A percentile compares a stretch with the other conserved stretches of the same genome.
Conservation (phyloP, 1,140 invertebrate genomes). For the Bacillus rossius region DNA sequence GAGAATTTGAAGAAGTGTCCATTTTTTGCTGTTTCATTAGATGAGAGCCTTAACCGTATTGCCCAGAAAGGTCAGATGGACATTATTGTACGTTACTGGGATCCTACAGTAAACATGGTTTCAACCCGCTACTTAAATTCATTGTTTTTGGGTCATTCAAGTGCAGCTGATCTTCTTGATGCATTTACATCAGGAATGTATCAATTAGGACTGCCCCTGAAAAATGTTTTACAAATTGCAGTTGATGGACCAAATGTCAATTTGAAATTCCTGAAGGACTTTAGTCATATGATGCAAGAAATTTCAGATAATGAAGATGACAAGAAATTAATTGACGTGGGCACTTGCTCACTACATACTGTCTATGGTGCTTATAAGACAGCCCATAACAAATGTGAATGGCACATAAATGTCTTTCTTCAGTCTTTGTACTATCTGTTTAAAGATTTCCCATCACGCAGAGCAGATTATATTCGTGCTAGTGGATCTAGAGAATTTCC, state of each 20-base stretch:
- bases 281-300: no score
- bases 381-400: constrained; percentile 17
- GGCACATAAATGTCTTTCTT: constrained; percentile 14
- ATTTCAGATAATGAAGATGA: background rate
- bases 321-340: constrained; percentile 16
- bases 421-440: constrained; percentile 15
- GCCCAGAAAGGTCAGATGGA: constrained; percentile 15
- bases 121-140: constrained; percentile 20
- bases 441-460: constrained; percentile 13
- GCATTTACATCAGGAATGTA: constrained; percentile 8
- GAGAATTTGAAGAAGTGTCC: no score
- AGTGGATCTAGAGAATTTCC: constrained; percentile 14
- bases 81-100: constrained; percentile 18
- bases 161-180: constrained; percentile 18
- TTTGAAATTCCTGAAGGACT: constrained; percentile 1
- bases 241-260: constrained; percentile 23
- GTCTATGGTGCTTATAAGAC: constrained; percentile 15
- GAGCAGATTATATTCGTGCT: constrained; percentile 12
- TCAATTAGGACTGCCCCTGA: background rate
- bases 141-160: constrained; percentile 15
- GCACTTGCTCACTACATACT: constrained; percentile 22
- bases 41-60: no score
- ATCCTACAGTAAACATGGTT: constrained; percentile 8
- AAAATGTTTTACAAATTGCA: constrained; percentile 10
- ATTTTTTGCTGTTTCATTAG: no score